Percentiles rank a stretch among this genome's conserved stretches.
Evolutionary conservation across 2,888 invertebrate species (phyloP).

Genomic region (Crematogaster levior): DNA sequence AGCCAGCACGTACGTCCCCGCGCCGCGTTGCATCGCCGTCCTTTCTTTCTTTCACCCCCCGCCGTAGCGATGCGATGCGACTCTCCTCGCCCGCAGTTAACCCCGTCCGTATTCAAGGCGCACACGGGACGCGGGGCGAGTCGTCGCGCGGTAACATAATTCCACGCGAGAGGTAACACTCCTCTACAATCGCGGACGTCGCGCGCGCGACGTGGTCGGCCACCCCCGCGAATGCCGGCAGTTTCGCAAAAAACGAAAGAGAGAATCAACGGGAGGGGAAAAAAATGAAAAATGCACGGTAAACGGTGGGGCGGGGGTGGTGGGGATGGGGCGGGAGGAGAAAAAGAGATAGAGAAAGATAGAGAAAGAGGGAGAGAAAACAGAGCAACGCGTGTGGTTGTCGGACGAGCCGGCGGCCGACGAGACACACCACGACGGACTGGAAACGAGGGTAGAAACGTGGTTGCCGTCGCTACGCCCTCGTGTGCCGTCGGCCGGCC

Average conservation of each 20-base stretch:
- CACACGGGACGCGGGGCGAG: constrained; percentile 24
- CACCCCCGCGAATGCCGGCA: constrained; percentile 33
- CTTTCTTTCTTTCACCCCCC: neutral
- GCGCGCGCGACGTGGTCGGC: constrained; percentile 27
- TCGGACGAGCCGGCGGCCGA: constrained; percentile 69
- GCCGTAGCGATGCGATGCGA: constrained; percentile 22
- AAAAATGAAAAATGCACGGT: neutral
- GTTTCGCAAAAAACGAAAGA: neutral
- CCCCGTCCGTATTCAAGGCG: constrained; percentile 16
- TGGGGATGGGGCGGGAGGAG: constrained; percentile 26
- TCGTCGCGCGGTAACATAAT: constrained; percentile 34
- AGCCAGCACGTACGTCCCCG: constrained; percentile 67
- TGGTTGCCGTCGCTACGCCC: constrained; percentile 73
- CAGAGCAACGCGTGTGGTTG: constrained; percentile 62
- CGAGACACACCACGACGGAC: constrained; percentile 76
- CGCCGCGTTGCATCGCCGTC: constrained; percentile 52
- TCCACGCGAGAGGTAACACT: neutral
- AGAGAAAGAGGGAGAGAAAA: constrained; percentile 52
- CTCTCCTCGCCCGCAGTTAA: neutral
- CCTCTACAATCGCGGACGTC: constrained; percentile 1
- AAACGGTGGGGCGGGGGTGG: constrained; percentile 2
- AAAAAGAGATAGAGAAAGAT: constrained; percentile 52
- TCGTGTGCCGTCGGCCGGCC: constrained; percentile 70
- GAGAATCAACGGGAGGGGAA: neutral
- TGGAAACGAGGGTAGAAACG: constrained; percentile 76